Base-by-base conservation (phyloP, 2,797 vertebrate species). In the Lepus oiostolus region DNA sequence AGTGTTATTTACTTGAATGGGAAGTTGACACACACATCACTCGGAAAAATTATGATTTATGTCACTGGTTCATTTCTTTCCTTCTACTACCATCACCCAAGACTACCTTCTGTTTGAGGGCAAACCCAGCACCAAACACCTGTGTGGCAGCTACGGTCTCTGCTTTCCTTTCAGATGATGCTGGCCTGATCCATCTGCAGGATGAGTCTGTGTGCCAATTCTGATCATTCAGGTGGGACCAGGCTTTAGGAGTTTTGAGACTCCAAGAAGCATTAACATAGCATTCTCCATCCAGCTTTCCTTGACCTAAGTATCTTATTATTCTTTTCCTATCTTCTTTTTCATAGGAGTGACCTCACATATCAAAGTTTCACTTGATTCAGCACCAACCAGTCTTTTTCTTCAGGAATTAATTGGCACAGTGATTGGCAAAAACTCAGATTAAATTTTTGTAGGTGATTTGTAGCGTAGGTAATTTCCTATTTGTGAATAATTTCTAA, bases 321-420 rank as follows among this genome's bases (percentile, higher is more conserved):
- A 26, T 71, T 80, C 38, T 77, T 58, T 80, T 47, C 16, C 60
- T 65, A 2, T 95, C 83, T 97, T 97, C 95, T 95, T 95, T 94
- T 92, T 7, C 0, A 63, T 47, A 90, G 76, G 67, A 85, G 83
- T 85, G 54, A 71, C 52, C 4, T 94, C 89, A 97, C 96, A 97
- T 98, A 97, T 98, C 97, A 97, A 97, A 97, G 94, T 58, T 92
- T 94, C 95, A 68, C 9, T 97, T 98, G 98, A 97, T 96, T 95
- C 92, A 76, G 54, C 38, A 97, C 98, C 98, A 98, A 54, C 88
- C 83, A 97, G 95, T 95, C 96, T 96, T 97, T 97, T 97, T 97
- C 95, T 97, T 94, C 96, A 91, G 95, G 98, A 98, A 98, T 98
- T 98, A 98, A 97, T 97, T 98, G 96, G 95, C 97, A 97, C 95